These are phyloP conservation scores for Cerceris rybyensis DNA, from an alignment of 2,888 invertebrate genomes.

Conservation along the genomic window DNA sequence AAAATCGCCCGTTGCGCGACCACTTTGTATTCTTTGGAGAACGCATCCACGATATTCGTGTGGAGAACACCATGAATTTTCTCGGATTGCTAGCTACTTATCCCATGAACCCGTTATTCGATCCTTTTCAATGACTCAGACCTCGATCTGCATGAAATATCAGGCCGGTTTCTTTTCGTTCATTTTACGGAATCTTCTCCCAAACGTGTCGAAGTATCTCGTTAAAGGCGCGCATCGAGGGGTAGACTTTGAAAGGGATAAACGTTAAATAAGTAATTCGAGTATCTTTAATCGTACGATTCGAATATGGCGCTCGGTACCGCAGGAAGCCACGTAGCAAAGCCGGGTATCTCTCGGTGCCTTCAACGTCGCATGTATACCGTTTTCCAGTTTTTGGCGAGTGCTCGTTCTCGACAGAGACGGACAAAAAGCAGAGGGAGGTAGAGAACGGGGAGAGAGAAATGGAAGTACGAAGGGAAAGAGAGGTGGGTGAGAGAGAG, in stretches of 20 bases:
- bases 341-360: slow-evolving; percentile 9
- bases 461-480: slow-evolving; percentile 19
- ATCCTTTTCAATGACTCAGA: no score
- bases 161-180: no score
- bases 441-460: no score
- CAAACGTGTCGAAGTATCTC: not conserved
- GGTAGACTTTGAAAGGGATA: no score
- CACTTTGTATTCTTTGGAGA: no score
- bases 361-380: slow-evolving; percentile 17
- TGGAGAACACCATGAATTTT: no score
- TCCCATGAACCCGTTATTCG: no score
- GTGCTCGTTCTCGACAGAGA: slow-evolving; percentile 37
- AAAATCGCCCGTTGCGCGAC: no score
- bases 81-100: no score
- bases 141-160: no score
- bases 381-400: slow-evolving; percentile 52
- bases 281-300: slow-evolving; percentile 32
- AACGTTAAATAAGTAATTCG: slow-evolving; percentile 27
- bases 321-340: slow-evolving; percentile 29
- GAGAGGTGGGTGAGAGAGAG: slow-evolving; percentile 5
- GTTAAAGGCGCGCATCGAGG: no score
- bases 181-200: not conserved
- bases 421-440: slow-evolving; percentile 4
- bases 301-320: slow-evolving; percentile 16
- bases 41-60: no score